These are phyloP conservation scores for Cotesia glomerata DNA, from an alignment of 1,140 invertebrate species.

Conservation along the genomic window DNA sequence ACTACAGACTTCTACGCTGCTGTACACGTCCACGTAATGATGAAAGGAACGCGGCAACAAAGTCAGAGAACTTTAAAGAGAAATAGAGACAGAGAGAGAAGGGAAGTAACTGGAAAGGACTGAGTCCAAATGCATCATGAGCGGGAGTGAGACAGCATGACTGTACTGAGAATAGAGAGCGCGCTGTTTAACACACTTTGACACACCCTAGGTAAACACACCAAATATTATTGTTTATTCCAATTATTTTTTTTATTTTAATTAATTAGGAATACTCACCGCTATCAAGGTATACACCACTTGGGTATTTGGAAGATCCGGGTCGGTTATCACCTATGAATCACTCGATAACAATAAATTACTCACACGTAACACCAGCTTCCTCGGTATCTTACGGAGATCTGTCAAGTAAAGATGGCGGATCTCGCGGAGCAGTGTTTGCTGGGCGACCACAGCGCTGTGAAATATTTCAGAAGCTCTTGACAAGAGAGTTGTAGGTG, in stretches of 20 bases:
- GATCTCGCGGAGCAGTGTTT: conserved; percentile 38
- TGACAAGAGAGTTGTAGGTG: no score
- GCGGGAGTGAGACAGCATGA: conserved; percentile 6
- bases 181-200: conserved; percentile 36
- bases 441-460: conserved; percentile 29
- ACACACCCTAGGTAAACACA: conserved; percentile 53
- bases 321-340: conserved; percentile 34
- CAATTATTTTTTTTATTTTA: conserved; percentile 9
- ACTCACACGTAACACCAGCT: conserved; percentile 33
- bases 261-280: conserved; percentile 1
- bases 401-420: conserved; percentile 47
- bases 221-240: conserved; percentile 11
- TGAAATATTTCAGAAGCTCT: no score
- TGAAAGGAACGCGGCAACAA: neutral
- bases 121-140: neutral
- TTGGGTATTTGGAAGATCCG: conserved; percentile 9
- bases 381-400: conserved; percentile 28
- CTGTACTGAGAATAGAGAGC: conserved; percentile 12
- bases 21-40: neutral
- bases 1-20: neutral
- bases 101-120: conserved; percentile 2
- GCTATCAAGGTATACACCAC: neutral
- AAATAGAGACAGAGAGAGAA: conserved; percentile 1
- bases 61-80: neutral
- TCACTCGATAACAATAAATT: conserved; percentile 25